Conservation (phyloP, 2,113 vertebrate genomes). For the Sarotherodon lohbergeri region DNA sequence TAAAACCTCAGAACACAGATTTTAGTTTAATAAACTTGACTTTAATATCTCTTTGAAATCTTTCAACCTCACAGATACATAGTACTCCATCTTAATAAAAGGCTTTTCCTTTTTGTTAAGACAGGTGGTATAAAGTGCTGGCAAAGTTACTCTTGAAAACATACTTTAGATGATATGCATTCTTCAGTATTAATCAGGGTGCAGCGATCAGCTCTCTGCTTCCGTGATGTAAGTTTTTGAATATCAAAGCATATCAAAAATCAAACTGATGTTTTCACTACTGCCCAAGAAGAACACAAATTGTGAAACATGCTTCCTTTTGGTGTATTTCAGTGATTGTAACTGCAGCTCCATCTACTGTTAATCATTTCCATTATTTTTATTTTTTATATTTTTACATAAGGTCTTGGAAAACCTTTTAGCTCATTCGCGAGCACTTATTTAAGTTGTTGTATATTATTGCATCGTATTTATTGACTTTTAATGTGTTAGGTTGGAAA, state of each 20-base stretch:
- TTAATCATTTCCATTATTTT: background rate
- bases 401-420: background rate
- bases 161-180: background rate
- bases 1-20: background rate
- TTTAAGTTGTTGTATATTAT: background rate
- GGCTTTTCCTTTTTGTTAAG: background rate
- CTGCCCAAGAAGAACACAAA: background rate
- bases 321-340: background rate
- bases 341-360: background rate
- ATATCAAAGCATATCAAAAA: background rate
- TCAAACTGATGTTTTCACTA: background rate
- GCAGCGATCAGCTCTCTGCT: background rate
- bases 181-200: background rate
- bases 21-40: background rate
- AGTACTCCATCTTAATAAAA: background rate
- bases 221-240: background rate
- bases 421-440: background rate
- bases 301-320: background rate
- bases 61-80: background rate
- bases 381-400: background rate
- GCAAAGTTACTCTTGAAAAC: background rate
- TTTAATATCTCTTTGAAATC: background rate
- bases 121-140: background rate
- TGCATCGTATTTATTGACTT: background rate
- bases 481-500: background rate